Conservation (phyloP, 2,113 vertebrate species). For the Balaenoptera acutorostrata region DNA sequence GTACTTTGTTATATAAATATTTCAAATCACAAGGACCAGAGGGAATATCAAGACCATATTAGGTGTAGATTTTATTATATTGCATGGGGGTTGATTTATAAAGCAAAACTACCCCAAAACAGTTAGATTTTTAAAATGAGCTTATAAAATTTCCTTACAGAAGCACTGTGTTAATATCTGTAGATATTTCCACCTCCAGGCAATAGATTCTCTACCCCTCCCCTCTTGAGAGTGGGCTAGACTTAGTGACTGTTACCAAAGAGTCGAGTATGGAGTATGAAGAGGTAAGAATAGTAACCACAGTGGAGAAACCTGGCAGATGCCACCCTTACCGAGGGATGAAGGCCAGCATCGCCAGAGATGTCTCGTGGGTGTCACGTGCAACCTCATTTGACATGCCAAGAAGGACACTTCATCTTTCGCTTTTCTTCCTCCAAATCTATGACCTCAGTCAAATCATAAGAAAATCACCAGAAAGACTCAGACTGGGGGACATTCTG, state of each 20-base stretch:
- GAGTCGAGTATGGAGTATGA: rapidly evolving
- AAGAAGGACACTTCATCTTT: background rate
- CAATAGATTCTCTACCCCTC: background rate
- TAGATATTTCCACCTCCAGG: background rate
- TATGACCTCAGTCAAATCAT: background rate
- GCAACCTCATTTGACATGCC: background rate
- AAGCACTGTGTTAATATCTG: background rate
- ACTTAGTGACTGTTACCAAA: background rate
- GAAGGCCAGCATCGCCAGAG: background rate
- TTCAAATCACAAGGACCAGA: background rate
- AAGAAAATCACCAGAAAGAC: background rate
- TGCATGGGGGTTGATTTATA: constrained; percentile 48
- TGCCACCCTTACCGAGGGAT: background rate
- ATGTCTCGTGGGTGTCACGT: background rate
- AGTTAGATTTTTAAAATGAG: background rate
- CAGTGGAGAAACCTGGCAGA: background rate
- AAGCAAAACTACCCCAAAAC: background rate
- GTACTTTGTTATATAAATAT: constrained; percentile 31
- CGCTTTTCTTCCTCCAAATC: background rate
- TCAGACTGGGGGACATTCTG: background rate
- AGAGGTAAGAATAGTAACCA: background rate
- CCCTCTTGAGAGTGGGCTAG: background rate
- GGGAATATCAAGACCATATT: background rate
- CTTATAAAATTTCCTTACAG: background rate
- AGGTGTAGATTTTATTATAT: background rate